Conservation (phyloP, 2,888 invertebrate species). For the Sinohyriopsis cumingii region DNA sequence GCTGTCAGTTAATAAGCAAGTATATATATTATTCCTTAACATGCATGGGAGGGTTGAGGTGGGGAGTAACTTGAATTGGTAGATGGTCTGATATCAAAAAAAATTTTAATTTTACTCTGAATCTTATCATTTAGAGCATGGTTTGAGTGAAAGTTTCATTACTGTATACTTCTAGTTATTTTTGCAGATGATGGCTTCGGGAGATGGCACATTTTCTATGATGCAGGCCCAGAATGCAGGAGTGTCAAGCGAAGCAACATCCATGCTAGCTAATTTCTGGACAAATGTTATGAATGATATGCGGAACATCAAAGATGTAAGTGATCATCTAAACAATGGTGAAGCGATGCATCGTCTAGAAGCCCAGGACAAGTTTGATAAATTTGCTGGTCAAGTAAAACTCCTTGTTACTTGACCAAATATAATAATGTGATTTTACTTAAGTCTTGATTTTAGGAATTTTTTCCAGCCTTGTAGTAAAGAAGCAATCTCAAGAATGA, state of each 20-base stretch:
- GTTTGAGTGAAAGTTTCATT: too few relatives aligned
- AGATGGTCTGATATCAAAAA: too few relatives aligned
- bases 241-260: slow-evolving; percentile 54
- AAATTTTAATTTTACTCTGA: too few relatives aligned
- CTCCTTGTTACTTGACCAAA: background rate
- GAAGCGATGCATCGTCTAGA: too few relatives aligned
- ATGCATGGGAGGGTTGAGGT: too few relatives aligned
- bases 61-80: too few relatives aligned
- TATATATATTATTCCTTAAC: too few relatives aligned
- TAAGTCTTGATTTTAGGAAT: background rate
- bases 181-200: background rate
- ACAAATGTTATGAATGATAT: slow-evolving; percentile 56
- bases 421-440: background rate
- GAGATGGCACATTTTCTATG: too few relatives aligned
- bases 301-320: slow-evolving; percentile 52
- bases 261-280: slow-evolving; percentile 62
- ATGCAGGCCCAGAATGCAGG: slow-evolving; percentile 20
- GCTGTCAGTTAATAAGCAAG: too few relatives aligned
- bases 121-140: too few relatives aligned
- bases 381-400: background rate
- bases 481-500: too few relatives aligned
- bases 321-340: slow-evolving; percentile 13
- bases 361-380: too few relatives aligned
- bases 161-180: background rate
- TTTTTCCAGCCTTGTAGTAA: background rate